These are phyloP conservation scores for Strigamia transsilvanica DNA, from an alignment of 2,888 invertebrate genomes.

Conservation along the genomic window DNA sequence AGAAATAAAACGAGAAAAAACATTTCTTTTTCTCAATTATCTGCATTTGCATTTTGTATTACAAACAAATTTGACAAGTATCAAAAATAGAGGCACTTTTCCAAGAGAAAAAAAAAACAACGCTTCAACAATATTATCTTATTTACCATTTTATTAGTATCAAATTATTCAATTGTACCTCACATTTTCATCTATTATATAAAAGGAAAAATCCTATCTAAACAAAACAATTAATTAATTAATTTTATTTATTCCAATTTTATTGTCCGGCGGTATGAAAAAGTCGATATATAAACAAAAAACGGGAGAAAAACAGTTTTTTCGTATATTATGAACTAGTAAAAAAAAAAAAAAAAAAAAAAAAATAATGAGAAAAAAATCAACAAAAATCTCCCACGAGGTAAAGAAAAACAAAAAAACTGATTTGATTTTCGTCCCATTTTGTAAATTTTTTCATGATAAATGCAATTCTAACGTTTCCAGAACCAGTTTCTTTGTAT, in stretches of 20 bases:
- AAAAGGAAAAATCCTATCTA: neutral
- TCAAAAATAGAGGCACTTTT: constrained; percentile 17
- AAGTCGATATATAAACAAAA: neutral
- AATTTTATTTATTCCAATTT: neutral
- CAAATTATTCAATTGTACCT: neutral
- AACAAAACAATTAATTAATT: neutral
- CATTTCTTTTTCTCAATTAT: neutral
- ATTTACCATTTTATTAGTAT: neutral
- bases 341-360: no score
- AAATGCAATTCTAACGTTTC: no score
- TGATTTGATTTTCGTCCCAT: no score
- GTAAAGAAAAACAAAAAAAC: no score
- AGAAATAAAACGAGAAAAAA: no score
- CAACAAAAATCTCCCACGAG: no score
- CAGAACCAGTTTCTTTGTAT: no score
- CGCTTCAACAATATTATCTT: neutral
- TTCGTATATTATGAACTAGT: no score
- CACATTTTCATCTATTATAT: neutral
- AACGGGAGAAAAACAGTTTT: no score
- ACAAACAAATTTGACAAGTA: constrained; percentile 20
- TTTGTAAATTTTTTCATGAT: no score
- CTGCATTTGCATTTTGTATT: neutral
- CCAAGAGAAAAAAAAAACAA: neutral
- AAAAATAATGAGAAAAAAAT: no score
- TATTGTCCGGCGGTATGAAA: neutral